phyloP scores from a whole-genome alignment of 2,113 vertebrate species.

The Ophiodon elongatus region DNA sequence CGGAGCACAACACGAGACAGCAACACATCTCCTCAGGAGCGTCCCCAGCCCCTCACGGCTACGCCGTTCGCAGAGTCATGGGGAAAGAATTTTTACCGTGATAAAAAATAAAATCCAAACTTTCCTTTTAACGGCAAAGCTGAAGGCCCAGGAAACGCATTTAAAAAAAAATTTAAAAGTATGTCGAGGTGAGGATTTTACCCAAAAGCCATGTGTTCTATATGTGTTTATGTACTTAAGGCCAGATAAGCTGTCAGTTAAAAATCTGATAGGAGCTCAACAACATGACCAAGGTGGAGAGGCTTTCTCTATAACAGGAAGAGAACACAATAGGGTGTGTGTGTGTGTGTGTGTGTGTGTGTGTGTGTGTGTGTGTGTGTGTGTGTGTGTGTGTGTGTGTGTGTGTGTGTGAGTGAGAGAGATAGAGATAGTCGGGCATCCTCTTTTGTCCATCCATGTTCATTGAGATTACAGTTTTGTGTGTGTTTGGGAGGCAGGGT shows the following conservation, averaged over 20 bases:
- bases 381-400: neutral
- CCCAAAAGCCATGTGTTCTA: neutral
- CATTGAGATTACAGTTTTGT: slow-evolving; percentile 16
- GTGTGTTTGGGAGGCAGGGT: neutral
- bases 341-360: slow-evolving; percentile 7
- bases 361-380: slow-evolving; percentile 39
- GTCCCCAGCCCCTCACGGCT: neutral
- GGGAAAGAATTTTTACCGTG: slow-evolving; percentile 11
- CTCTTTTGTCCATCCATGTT: slow-evolving; percentile 35
- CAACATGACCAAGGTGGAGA: slow-evolving; percentile 51
- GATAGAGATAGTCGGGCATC: neutral
- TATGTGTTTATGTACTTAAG: slow-evolving; percentile 57
- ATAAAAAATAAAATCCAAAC: neutral
- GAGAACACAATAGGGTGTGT: slow-evolving; percentile 65
- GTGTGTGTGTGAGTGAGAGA: too few relatives aligned
- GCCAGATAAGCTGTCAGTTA: slow-evolving; percentile 61
- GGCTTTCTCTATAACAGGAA: slow-evolving; percentile 60
- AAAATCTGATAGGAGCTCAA: slow-evolving; percentile 55
- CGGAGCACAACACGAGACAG: slow-evolving; percentile 46
- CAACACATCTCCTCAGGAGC: slow-evolving; percentile 33
- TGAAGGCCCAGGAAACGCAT: neutral
- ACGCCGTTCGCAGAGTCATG: slow-evolving; percentile 4
- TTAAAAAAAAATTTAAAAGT: too few relatives aligned
- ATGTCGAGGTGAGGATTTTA: slow-evolving; percentile 34
- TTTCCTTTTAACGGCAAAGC: neutral